phyloP scores from a whole-genome alignment of 2,113 vertebrate genomes.

The Leptosomus discolor region DNA sequence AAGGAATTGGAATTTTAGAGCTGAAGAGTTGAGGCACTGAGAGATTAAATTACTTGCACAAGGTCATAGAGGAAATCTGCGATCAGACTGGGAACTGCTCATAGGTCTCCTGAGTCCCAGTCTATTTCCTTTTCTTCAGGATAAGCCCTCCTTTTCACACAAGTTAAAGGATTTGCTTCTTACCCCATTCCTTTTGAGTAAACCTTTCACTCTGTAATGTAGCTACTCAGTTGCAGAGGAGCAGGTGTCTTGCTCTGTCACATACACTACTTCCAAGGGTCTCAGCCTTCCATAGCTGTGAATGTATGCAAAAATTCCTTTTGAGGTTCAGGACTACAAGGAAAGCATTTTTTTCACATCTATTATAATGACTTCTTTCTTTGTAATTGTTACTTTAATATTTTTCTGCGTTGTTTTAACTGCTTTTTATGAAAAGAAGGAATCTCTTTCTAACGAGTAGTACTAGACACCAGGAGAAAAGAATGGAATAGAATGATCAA shows the following conservation, averaged over 20 bases:
- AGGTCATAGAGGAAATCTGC: background rate
- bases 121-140: background rate
- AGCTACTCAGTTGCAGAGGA: background rate
- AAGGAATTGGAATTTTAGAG: background rate
- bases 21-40: background rate
- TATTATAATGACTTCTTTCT: background rate
- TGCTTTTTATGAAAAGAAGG: background rate
- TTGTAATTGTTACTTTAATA: background rate
- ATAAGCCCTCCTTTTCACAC: background rate
- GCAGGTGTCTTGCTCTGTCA: background rate
- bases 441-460: background rate
- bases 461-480: background rate
- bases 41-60: background rate
- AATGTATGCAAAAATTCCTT: background rate
- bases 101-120: background rate
- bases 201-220: background rate
- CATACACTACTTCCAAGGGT: background rate
- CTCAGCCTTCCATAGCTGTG: background rate
- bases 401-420: background rate
- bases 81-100: background rate
- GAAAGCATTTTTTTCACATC: background rate
- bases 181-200: background rate
- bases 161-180: background rate
- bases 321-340: background rate
- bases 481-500: background rate